Base-by-base conservation (phyloP, 1,140 invertebrate species). In the Drosophila varians region DNA sequence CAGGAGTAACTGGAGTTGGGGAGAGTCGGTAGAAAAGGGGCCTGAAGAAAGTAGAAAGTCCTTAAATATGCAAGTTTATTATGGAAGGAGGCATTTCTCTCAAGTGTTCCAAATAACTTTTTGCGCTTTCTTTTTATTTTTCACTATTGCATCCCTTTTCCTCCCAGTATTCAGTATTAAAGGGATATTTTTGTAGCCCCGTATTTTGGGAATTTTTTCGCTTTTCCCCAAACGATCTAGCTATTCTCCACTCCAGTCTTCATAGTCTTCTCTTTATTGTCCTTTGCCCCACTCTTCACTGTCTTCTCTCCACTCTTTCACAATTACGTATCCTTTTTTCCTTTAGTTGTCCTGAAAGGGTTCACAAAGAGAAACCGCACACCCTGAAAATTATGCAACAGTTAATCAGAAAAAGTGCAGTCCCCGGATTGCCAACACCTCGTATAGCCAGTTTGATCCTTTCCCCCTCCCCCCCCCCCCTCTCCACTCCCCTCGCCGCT, bases 331-430 rank as follows among this genome's bases (percentile, higher is more conserved):
- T 40, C 12, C 34, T 5, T 26, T 4, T 1, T 7, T 26, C 8
- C 8, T 26, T 6, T 3, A 7, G 8, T 26, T 75, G 61, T 65
- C 72, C 74, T 75, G 72, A 54, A 75, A 75, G 74, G n/a, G n/a
- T n/a, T n/a, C 74, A 68, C 72, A 75, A 74, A 74, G 60, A 49
- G 40, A 66, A 68, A 54, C 71, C 72, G 54, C 61, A 74, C 40
- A 47, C 28, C 62, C 71, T 19, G 21, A 74, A 75, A 68, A 75
- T 75, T 74, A 75, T 75, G 71, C 71, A 75, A 75, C 71, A 75
- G 71, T 75, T 75, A 75, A 75, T 75, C 73, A 75, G 64, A 62
- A 73, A 73, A 73, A 73, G 69, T 72, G 69, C 69, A 53, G 19
- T 18, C 14, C 14, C 2, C 6, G 3, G 14, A 14, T 11, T 43